Conservation (phyloP, 2,888 invertebrate genomes). For the Lapara coniferarum region DNA sequence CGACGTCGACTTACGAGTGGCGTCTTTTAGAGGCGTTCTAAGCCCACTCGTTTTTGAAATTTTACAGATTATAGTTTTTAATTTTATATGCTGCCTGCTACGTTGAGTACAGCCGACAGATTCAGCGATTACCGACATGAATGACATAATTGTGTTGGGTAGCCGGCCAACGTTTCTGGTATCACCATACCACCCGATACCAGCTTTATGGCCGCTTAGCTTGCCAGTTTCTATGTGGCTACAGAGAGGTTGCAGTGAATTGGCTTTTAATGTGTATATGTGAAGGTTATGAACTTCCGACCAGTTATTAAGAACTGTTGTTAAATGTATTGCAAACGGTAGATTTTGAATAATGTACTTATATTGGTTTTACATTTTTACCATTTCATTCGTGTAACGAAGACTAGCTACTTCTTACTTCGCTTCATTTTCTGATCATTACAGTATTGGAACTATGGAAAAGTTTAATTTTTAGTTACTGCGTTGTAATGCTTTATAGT, state of each 20-base stretch:
- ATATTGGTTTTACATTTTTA: too few species aligned
- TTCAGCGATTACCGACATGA: slow-evolving; percentile 28
- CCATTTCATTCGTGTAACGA: too few species aligned
- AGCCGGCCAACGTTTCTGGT: slow-evolving; percentile 33
- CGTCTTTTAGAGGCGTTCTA: too few species aligned
- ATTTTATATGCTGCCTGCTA: neutral
- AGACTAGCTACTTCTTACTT: too few species aligned
- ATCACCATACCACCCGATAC: slow-evolving; percentile 36
- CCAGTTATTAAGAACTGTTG: neutral
- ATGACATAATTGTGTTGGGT: slow-evolving; percentile 35
- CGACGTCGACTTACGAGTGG: too few species aligned
- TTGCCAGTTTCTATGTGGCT: slow-evolving; percentile 38
- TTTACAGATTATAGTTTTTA: too few species aligned
- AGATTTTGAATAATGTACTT: neutral
- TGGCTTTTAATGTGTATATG: slow-evolving; percentile 29
- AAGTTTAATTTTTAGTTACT: too few species aligned
- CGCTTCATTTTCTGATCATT: too few species aligned
- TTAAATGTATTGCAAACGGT: neutral
- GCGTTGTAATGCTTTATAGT: too few species aligned
- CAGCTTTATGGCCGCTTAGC: slow-evolving; percentile 39
- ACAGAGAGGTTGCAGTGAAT: slow-evolving; percentile 28
- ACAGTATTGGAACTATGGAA: too few species aligned
- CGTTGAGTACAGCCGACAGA: neutral
- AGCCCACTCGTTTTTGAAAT: too few species aligned
- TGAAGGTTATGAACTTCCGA: too few species aligned